Evolutionary conservation across 2,113 vertebrate species (phyloP), one percentile per base, ranked within the genome.

Genomic region (Hyla sarda): DNA sequence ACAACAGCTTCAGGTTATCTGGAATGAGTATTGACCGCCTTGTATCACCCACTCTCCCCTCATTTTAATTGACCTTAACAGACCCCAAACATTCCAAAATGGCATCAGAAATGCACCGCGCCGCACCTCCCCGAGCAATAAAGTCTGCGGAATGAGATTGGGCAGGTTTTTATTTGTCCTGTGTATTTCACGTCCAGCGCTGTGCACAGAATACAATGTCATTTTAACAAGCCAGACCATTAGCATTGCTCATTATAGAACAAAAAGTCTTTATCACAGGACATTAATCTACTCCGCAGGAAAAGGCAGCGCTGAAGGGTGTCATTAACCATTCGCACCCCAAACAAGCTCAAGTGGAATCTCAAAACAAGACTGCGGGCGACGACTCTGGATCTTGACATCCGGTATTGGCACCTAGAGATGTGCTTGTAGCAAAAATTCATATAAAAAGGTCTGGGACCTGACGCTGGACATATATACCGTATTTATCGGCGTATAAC

Each of bases 221-320:
- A 58, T 74, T 74, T 73, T 83, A 54, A 83, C 52, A 58, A 45
- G 69, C 69, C 11, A 52, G 69, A 56, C 82, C 50, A 83, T 83
- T 83, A 83, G 30, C 48, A 73, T 58, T 32, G 28, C 82, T 83
- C 82, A 83, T 83, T 83, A 83, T 45, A 71, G 82, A 41, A 83
- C 82, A 73, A 83, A 74, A 83, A 73, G 82, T 74, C 50, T 83
- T 83, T 73, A 83, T 83, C 65, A 71, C 65, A 34, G 45, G 69
- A 71, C 82, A 83, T 83, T 83, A 83, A 83, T 83, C 69, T 83
- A 28, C 47, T 54, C 50, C 52, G 21, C 82, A 83, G 62, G 82
- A 48, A 21, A 50, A 14, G 37, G n/a, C 80, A 32, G 62, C 60
- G 19, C 28, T 9, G 45, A 19, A 19, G 4, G 45, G 17, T 13